phyloP scores from a whole-genome alignment of 2,888 invertebrate species.

The Drosophila neotestacea region DNA sequence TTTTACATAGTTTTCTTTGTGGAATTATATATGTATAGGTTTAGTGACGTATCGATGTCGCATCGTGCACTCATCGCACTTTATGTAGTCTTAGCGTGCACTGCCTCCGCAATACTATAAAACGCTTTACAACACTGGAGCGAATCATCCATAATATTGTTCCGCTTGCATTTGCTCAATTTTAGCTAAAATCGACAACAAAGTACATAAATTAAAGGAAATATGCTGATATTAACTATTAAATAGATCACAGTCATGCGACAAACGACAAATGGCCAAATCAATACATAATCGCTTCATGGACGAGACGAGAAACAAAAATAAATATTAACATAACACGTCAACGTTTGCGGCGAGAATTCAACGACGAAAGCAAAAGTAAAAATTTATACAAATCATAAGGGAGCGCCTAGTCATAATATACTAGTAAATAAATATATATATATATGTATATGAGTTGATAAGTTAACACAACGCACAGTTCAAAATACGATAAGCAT shows the following conservation, averaged over 20 bases:
- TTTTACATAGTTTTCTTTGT: no score
- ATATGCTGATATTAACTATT: neutral
- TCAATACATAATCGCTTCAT: conserved; percentile 31
- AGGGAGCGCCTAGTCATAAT: conserved; percentile 3
- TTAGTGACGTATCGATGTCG: neutral
- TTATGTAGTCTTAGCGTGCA: conserved; percentile 24
- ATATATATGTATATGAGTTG: neutral
- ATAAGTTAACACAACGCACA: conserved; percentile 20
- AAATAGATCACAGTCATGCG: neutral
- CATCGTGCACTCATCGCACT: neutral
- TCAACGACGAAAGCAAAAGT: conserved; percentile 1
- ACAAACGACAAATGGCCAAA: conserved; percentile 9
- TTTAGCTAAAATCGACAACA: conserved; percentile 31
- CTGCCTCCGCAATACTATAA: neutral
- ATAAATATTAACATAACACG: conserved; percentile 76
- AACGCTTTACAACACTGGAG: conserved; percentile 50
- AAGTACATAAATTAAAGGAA: neutral
- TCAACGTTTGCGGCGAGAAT: conserved; percentile 62
- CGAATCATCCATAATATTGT: conserved; percentile 72
- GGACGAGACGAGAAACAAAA: conserved; percentile 27
- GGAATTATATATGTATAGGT: no score
- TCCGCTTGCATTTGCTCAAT: conserved; percentile 48
- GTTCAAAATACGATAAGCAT: conserved; percentile 47
- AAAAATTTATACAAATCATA: conserved; percentile 19
- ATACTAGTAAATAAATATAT: conserved; percentile 6